These are phyloP conservation scores for Lasioglossum albipes DNA, from an alignment of 1,140 invertebrate genomes.

Conservation along the genomic window DNA sequence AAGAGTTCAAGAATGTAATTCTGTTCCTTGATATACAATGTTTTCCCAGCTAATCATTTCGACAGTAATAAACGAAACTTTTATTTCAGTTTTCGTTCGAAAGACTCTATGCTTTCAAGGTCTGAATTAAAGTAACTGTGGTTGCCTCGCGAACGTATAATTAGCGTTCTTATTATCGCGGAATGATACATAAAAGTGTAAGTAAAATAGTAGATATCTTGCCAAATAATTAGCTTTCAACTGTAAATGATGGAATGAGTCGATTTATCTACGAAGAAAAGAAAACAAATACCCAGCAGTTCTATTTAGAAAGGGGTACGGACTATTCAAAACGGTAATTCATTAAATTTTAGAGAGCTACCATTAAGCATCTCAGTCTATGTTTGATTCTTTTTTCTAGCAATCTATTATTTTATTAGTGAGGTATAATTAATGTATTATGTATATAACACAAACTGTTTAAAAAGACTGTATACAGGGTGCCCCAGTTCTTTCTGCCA, in stretches of 20 bases:
- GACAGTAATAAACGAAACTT: not conserved
- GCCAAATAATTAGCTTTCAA: not conserved
- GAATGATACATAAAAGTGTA: not conserved
- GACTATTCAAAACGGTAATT: not conserved
- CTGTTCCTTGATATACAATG: no score
- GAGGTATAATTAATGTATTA: not conserved
- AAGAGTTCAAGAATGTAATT: no score
- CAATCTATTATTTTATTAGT: not conserved
- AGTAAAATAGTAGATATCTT: not conserved
- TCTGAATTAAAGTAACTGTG: not conserved
- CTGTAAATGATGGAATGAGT: not conserved
- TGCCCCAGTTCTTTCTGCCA: no score
- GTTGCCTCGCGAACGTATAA: not conserved
- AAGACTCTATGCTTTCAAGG: not conserved
- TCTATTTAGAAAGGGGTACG: not conserved
- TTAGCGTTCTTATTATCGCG: constrained; percentile 9
- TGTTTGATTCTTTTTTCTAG: no score
- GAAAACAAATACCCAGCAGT: not conserved
- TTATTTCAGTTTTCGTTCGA: not conserved
- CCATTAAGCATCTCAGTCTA: not conserved
- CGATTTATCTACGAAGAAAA: not conserved
- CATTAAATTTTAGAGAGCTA: not conserved
- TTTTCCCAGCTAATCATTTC: not conserved
- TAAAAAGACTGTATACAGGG: no score
- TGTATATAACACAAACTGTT: no score